These are phyloP conservation scores for Cecidostiba fungosa DNA, from an alignment of 2,888 invertebrate genomes.

Conservation along the genomic window DNA sequence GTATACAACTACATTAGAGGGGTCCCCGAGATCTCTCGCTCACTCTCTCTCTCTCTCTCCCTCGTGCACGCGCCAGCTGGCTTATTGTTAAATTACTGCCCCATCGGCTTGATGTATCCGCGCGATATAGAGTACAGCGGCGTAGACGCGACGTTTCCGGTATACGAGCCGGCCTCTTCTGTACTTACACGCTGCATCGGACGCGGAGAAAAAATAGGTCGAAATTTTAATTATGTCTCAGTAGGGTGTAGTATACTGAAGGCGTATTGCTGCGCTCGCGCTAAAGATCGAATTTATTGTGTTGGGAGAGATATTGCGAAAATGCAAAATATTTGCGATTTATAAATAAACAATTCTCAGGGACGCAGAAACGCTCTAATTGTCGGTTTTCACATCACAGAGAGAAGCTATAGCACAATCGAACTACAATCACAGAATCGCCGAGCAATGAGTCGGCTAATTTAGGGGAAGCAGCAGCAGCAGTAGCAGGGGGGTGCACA, in stretches of 20 bases:
- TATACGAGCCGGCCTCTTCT: constrained; percentile 24
- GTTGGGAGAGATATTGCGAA: neutral
- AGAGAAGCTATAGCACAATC: neutral
- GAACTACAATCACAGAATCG: neutral
- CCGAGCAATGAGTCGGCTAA: constrained; percentile 48
- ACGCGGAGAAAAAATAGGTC: constrained; percentile 57
- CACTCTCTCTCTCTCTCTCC: constrained; percentile 18
- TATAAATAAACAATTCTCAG: no score
- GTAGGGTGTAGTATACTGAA: neutral
- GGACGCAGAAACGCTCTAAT: neutral
- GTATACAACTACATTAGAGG: constrained; percentile 78
- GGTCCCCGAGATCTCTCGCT: constrained; percentile 74
- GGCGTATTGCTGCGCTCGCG: neutral
- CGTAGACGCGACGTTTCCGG: constrained; percentile 68
- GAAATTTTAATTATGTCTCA: constrained; percentile 57
- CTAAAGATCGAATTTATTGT: neutral
- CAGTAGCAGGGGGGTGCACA: no score
- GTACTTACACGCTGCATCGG: neutral
- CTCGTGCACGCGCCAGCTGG: constrained; percentile 80
- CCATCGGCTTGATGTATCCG: constrained; percentile 73
- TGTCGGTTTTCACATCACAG: neutral
- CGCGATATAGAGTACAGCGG: constrained; percentile 66
- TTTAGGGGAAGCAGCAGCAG: constrained; percentile 46
- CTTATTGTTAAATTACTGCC: constrained; percentile 80
- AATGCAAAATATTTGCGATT: neutral